These are phyloP conservation scores for Ammodytes marinus DNA, from an alignment of 2,113 vertebrate species.

Conservation along the genomic window DNA sequence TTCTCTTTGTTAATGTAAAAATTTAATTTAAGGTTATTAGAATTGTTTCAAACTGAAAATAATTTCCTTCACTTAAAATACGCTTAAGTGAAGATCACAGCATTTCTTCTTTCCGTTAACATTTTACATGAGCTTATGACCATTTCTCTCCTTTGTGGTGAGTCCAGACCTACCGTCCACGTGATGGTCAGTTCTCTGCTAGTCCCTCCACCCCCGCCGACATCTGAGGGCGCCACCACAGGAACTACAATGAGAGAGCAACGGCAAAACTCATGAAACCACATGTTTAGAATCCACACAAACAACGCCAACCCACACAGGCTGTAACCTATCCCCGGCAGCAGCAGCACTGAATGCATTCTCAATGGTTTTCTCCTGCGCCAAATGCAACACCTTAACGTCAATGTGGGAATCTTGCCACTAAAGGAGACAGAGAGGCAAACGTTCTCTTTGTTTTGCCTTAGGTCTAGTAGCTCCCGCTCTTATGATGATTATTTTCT, in stretches of 20 bases:
- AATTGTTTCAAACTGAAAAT: neutral
- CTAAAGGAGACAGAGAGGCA: constrained; percentile 29
- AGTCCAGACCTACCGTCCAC: constrained; percentile 90
- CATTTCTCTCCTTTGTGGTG: constrained; percentile 29
- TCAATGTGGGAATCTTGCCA: constrained; percentile 55
- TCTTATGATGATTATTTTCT: constrained; percentile 55
- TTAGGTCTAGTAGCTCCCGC: constrained; percentile 28
- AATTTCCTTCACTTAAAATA: neutral
- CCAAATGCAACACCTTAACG: constrained; percentile 79
- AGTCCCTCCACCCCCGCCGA: constrained; percentile 93
- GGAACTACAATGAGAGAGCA: constrained; percentile 88
- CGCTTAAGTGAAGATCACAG: neutral
- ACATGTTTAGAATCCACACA: constrained; percentile 63
- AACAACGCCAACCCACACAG: constrained; percentile 72
- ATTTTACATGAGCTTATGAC: constrained; percentile 20
- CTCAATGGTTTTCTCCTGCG: constrained; percentile 60
- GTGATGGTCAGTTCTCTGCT: constrained; percentile 95
- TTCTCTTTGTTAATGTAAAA: neutral
- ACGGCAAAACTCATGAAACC: constrained; percentile 62
- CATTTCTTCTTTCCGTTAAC: neutral
- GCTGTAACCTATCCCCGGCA: constrained; percentile 62
- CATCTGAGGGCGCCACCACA: constrained; percentile 95
- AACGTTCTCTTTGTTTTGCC: constrained; percentile 40
- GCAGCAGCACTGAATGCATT: constrained; percentile 62
- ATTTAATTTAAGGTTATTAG: neutral